Evolutionary conservation across 2,113 vertebrate genomes (phyloP).

Genomic region (Ameiurus melas): DNA sequence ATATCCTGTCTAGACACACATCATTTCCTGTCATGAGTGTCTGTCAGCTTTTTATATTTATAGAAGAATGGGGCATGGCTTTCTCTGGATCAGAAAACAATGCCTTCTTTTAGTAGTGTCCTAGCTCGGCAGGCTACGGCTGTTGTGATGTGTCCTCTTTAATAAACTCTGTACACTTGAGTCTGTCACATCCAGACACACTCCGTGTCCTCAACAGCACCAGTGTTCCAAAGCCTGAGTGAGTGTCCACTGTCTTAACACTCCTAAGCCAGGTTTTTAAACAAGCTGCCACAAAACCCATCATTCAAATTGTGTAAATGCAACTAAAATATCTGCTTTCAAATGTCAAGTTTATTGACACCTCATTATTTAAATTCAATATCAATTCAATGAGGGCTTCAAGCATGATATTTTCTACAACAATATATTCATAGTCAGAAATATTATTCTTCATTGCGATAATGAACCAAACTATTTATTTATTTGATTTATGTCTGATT

Average conservation of each 20-base stretch:
- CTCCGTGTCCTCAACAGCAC: neutral
- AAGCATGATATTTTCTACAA: neutral
- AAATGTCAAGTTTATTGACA: neutral
- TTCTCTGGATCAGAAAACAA: slow-evolving; percentile 36
- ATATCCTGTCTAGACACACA: slow-evolving; percentile 59
- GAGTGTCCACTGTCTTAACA: slow-evolving; percentile 6
- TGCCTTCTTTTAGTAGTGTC: slow-evolving; percentile 32
- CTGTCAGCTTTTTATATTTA: slow-evolving; percentile 28
- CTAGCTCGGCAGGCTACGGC: neutral
- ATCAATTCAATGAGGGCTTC: neutral
- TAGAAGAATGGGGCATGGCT: slow-evolving; percentile 10
- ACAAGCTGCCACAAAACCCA: neutral
- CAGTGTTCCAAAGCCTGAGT: neutral
- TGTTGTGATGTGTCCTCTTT: slow-evolving; percentile 11
- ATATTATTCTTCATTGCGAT: neutral
- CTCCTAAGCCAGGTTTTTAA: slow-evolving; percentile 11
- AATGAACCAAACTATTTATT: neutral
- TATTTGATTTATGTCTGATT: neutral
- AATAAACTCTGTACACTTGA: slow-evolving; percentile 10
- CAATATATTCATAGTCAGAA: neutral
- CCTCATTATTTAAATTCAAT: neutral
- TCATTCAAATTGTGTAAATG: slow-evolving; percentile 15
- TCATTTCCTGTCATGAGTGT: slow-evolving; percentile 52
- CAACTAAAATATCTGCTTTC: neutral
- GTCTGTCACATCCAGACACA: slow-evolving; percentile 1